Evolutionary conservation across 2,113 vertebrate species (phyloP).

Genomic region (Scolopax mira): DNA sequence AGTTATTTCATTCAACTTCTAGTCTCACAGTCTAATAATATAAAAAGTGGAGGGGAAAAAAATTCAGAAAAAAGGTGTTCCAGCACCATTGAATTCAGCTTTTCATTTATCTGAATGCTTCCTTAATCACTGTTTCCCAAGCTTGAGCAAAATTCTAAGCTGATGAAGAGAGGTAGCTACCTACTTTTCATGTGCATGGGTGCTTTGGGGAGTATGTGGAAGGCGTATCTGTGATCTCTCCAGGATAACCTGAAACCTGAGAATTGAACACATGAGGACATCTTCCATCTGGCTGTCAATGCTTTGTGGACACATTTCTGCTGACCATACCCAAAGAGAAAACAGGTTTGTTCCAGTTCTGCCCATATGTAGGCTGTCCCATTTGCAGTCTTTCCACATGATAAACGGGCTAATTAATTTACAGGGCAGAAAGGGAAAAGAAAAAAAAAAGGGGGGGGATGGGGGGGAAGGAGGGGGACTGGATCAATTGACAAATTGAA

Average conservation of each 20-base stretch:
- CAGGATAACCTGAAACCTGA: background rate
- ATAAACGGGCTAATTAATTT: constrained; percentile 71
- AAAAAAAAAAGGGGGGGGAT: background rate
- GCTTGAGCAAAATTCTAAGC: background rate
- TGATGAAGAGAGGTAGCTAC: background rate
- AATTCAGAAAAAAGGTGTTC: background rate
- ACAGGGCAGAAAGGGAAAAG: constrained; percentile 33
- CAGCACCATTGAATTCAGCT: constrained; percentile 24
- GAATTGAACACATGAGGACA: background rate
- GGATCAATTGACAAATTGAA: constrained; percentile 74
- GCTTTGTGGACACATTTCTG: background rate
- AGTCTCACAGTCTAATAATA: background rate
- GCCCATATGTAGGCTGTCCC: background rate
- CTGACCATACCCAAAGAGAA: background rate
- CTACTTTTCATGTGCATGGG: background rate
- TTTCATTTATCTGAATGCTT: constrained; percentile 13
- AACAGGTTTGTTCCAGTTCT: background rate
- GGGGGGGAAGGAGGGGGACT: background rate
- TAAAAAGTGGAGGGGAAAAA: background rate
- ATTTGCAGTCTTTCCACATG: constrained; percentile 19
- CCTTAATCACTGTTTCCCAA: background rate
- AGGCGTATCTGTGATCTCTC: background rate
- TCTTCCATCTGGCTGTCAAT: background rate
- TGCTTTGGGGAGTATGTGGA: background rate
- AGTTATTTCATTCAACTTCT: constrained; percentile 29